Evolutionary conservation across 2,888 invertebrate genomes (phyloP), one percentile per base, ranked within the genome.

Genomic region (Heliconius aoede): DNA sequence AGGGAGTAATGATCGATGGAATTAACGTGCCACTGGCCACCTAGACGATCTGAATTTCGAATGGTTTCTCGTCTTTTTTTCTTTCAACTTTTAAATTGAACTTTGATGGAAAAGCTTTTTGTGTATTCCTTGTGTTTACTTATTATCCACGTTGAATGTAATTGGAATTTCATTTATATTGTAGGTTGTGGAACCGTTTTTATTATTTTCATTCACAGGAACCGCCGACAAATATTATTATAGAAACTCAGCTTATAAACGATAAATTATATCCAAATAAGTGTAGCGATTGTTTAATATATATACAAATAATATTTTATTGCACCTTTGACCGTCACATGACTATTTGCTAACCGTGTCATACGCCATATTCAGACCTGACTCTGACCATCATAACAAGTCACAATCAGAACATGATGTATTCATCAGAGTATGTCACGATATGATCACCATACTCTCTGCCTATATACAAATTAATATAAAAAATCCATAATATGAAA

Each of bases 1-100:
- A 93, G 88, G 86, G 88, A 91, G 93, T 92, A 93, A 94, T 93
- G 94, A 94, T 94, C 94, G 93, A 94, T 94, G 91, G 93, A 91
- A 93, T 93, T 93, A 94, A 91, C 90, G 91, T 90, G 89, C 85
- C 76, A 86, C 90, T 89, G 89, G 88, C 90, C 90, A 89, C 87
- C 88, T 85, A 88, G 87, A 84, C 84, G 85, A 87, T 89, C 89
- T 88, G 86, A 89, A 89, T 88, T 87, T 87, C 86, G 86, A 77
- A 77, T 77, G 72, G 60, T 55, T 65, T 65, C 65, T 65, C 65
- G 28, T 62, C 62, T 72, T 58, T 64, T 55, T 68, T 74, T 76
- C 72, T 72, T 73, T 72, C 71, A 76, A 64, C 46, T 76, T 76
- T 79, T 72, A 72, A 61, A 55, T 72, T 73, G 69, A 77, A 77